A percentile compares a stretch with the other conserved stretches of the same genome.
phyloP scores from a whole-genome alignment of 2,797 vertebrate genomes.

The Poecilia wingei region DNA sequence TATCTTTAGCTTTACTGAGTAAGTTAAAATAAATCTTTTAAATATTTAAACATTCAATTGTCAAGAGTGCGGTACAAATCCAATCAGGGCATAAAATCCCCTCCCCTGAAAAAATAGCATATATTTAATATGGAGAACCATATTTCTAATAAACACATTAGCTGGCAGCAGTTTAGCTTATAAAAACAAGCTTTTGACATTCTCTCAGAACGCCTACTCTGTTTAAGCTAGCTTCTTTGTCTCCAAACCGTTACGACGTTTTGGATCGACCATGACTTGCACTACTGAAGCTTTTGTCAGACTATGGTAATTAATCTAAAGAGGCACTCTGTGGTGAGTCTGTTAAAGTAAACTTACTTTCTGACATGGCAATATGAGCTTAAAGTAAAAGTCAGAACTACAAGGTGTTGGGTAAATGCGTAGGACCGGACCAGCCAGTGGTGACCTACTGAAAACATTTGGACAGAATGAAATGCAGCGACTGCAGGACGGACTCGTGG shows the following conservation, averaged over 20 bases:
- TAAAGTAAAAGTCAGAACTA: not conserved
- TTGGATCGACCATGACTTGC: not conserved
- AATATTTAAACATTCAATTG: not conserved
- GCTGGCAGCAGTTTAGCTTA: slow-evolving; percentile 12
- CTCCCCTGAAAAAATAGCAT: not conserved
- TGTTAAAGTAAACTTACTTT: not conserved
- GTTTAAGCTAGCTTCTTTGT: not conserved
- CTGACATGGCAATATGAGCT: not conserved
- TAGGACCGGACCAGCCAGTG: not conserved
- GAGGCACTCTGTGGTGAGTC: not conserved
- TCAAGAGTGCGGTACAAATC: not conserved
- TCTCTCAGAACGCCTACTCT: no score
- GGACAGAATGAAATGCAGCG: slow-evolving; percentile 43
- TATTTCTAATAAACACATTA: slow-evolving; percentile 1
- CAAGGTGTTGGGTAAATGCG: not conserved
- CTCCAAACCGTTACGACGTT: not conserved
- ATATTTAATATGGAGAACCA: not conserved
- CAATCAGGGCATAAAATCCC: not conserved
- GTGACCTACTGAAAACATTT: slow-evolving; percentile 27
- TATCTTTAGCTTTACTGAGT: slow-evolving; percentile 6
- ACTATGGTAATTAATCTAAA: not conserved
- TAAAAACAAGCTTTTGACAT: not conserved
- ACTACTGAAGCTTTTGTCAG: not conserved
- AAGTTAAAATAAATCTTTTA: not conserved
- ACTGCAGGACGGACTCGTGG: slow-evolving; percentile 19